phyloP scores from a whole-genome alignment of 1,140 invertebrate species.

The Camponotus vicinus region DNA sequence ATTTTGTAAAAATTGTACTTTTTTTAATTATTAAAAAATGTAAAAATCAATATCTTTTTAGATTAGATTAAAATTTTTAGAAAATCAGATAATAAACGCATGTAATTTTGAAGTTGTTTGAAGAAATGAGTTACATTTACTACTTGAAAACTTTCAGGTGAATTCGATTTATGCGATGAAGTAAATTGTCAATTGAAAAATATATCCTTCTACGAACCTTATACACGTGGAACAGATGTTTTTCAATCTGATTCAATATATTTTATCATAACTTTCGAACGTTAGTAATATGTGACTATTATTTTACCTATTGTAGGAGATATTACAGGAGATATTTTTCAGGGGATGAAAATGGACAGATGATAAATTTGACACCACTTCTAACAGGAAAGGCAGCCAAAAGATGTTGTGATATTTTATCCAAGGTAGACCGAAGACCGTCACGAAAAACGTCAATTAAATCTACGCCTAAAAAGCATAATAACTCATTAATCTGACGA shows the following conservation, averaged over 20 bases:
- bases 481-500: conserved; percentile 24
- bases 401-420: conserved; percentile 42
- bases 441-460: conserved; percentile 42
- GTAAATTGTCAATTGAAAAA: conserved; percentile 50
- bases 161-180: conserved; percentile 69
- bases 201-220: conserved; percentile 30
- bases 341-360: conserved; percentile 50
- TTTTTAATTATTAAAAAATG: neutral
- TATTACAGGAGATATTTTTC: neutral
- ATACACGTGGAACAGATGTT: conserved; percentile 49
- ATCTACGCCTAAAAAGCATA: conserved; percentile 26
- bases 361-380: conserved; percentile 49
- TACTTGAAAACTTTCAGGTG: conserved; percentile 14
- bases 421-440: neutral
- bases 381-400: conserved; percentile 49
- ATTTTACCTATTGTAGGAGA: neutral
- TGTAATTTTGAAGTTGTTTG: too few relatives aligned
- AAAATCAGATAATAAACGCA: neutral
- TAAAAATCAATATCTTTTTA: neutral
- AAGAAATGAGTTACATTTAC: too few relatives aligned
- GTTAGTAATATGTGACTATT: conserved; percentile 52
- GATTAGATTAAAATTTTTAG: neutral
- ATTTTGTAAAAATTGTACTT: neutral
- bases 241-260: conserved; percentile 54
- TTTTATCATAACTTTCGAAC: conserved; percentile 62